phyloP scores from a whole-genome alignment of 64 coral and sea anemone genomes.

The Stichodactyla mertensii region DNA sequence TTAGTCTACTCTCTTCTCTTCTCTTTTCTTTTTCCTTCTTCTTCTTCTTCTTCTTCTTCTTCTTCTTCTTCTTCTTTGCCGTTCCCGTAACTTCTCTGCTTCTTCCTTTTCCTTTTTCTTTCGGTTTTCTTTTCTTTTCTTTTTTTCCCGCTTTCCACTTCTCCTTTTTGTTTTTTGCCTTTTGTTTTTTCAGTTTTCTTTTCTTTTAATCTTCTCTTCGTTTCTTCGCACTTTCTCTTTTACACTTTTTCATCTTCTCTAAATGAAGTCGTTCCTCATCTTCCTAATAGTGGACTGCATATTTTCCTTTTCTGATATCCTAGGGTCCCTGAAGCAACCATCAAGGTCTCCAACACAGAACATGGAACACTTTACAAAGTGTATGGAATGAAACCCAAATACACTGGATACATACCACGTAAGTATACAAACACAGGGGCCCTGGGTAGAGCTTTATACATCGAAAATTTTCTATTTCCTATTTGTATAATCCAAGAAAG shows the following conservation, averaged over 20 bases:
- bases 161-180: neutral
- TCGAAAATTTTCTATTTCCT: no score
- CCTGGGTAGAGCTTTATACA: no score
- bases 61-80: no score
- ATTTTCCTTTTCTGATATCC: neutral
- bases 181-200: no score
- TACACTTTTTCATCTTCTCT: no score
- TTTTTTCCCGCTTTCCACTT: no score
- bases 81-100: no score
- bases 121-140: no score
- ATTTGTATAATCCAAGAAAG: no score
- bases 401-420: conserved; percentile 93
- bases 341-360: conserved; percentile 44
- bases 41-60: no score
- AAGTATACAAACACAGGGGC: neutral
- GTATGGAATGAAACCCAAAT: conserved; percentile 85
- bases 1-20: neutral
- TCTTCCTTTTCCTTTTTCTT: no score
- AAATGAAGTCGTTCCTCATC: neutral
- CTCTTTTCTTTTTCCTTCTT: neutral
- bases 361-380: conserved; percentile 73
- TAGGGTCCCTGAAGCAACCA: conserved; percentile 35
- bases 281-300: neutral
- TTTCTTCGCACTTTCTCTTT: neutral
- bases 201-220: neutral